Conservation (phyloP, 2,888 invertebrate species). For the Patella depressa region DNA sequence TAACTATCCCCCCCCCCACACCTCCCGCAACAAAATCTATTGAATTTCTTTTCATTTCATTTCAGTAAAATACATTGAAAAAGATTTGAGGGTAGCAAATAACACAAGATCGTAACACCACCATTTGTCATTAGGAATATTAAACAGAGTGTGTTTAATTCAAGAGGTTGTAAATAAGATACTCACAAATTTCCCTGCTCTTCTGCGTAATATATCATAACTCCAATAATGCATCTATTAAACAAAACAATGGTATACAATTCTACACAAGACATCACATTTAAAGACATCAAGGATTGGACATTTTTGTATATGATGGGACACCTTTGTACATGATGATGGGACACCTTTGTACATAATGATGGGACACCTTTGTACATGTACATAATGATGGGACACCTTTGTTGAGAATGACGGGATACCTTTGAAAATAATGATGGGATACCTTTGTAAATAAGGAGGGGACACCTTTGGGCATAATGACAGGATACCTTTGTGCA, state of each 20-base stretch:
- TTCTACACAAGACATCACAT: not conserved
- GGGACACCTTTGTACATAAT: too few relatives aligned
- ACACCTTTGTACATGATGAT: not conserved
- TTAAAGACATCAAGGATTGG: not conserved
- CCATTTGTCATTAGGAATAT: too few relatives aligned
- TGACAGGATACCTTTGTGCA: too few relatives aligned
- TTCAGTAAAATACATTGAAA: too few relatives aligned
- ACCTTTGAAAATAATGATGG: not conserved
- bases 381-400: not conserved
- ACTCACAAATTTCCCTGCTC: slow-evolving; percentile 52
- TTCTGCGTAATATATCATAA: slow-evolving; percentile 53
- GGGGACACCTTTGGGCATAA: not conserved
- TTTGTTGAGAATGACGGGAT: not conserved
- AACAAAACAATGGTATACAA: slow-evolving; percentile 17
- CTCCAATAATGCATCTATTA: slow-evolving; percentile 65
- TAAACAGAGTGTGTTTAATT: too few relatives aligned
- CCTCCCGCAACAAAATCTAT: too few relatives aligned
- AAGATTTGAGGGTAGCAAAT: too few relatives aligned
- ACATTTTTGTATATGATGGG: not conserved
- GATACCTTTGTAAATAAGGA: not conserved
- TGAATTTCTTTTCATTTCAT: too few relatives aligned
- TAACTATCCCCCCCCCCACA: too few relatives aligned
- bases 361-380: too few relatives aligned
- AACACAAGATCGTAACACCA: too few relatives aligned
- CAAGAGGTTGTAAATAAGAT: not conserved